Base-by-base conservation (phyloP, 1,140 invertebrate species). In the Pseudachorutes palmiensis region DNA sequence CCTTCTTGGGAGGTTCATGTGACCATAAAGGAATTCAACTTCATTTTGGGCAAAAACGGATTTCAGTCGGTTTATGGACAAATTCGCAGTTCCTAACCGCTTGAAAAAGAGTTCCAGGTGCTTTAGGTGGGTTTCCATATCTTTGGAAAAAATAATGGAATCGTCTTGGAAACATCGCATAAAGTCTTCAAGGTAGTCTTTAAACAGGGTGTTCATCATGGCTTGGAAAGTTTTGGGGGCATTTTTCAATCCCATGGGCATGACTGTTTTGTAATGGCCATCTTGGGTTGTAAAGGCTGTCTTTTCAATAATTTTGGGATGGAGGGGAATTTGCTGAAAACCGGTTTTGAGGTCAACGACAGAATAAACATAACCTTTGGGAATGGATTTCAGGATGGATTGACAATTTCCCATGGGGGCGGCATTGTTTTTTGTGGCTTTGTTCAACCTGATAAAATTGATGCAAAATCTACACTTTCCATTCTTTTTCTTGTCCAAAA, bases 11-110 rank as follows among this genome's bases (percentile, higher is more conserved):
- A n/a, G 68, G 45, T 76, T 64, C 2, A 75, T 63, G 45, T 77
- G 70, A 19, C 78, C 79, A 1, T 79, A 69, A 69, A 75, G 80
- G 31, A 72, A 68, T 1, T n/a, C n/a, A n/a, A 81, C 55, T 45
- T 77, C 70, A 9, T 57, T 64, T 62, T 76, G 66, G 19, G 73
- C 76, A 68, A 82, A 81, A 32, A 77, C 66, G 32, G 75, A 78
- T 72, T 81, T 80, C 61, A 72, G 62, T 1, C 78, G 72, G 45
- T 80, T 82, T 1, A 82, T 69, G 30, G 79, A 81, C 1, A 83
- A 66, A 32, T 76, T 75, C 12, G 78, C 76, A 51, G 71, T 59
- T 24, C 64, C 60, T 2, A 82, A 69, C 45, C 72, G 67, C 30
- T 75, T 51, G 2, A 80, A 73, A 2, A 83, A 74, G 51, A 72